These are phyloP conservation scores for Melanocharis versteri DNA, from an alignment of 2,113 vertebrate genomes.

Conservation along the genomic window DNA sequence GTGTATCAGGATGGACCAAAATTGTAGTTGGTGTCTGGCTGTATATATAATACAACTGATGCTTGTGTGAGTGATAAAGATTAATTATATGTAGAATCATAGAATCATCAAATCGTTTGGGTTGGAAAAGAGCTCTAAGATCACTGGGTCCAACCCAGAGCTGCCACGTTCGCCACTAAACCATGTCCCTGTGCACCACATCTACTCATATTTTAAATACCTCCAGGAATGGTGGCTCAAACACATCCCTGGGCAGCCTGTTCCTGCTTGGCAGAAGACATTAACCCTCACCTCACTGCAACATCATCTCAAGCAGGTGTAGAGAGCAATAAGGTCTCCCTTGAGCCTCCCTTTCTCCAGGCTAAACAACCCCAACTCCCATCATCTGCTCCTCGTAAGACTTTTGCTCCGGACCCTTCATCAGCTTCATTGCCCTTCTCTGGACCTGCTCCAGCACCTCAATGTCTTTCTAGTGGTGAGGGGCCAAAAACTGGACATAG, in stretches of 20 bases:
- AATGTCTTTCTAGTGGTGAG: not conserved
- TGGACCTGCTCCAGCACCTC: not conserved
- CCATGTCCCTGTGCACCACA: not conserved
- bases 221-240: not conserved
- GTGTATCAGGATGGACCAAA: not conserved
- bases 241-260: not conserved
- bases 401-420: not conserved
- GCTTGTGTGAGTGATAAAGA: rapidly evolving
- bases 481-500: not conserved
- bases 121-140: not conserved
- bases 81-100: not conserved
- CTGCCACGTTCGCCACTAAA: rapidly evolving
- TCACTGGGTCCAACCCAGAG: not conserved
- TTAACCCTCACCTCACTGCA: not conserved
- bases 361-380: not conserved
- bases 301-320: not conserved
- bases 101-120: not conserved
- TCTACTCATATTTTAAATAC: not conserved
- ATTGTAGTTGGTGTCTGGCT: not conserved
- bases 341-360: not conserved
- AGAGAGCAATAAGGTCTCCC: rapidly evolving
- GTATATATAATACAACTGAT: not conserved
- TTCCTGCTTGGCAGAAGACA: not conserved
- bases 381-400: rapidly evolving
- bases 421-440: not conserved